phyloP scores from a whole-genome alignment of 1,140 invertebrate genomes.

The Nautilus pompilius region DNA sequence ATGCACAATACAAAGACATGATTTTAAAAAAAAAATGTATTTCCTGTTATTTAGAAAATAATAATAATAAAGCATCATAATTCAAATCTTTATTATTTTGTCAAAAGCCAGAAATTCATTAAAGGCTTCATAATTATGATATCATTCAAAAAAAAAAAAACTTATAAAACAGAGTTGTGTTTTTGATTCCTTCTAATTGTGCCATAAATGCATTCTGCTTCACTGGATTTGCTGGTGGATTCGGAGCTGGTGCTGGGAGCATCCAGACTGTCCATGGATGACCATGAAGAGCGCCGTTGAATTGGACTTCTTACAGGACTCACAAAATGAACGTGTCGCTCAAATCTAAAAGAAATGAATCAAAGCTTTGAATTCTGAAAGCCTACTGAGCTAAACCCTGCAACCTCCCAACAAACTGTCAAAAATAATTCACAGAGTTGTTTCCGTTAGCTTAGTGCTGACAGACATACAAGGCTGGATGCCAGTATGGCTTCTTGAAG shows the following conservation, averaged over 20 bases:
- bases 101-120: too few species aligned
- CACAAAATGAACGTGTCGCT: conserved; percentile 17
- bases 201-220: conserved; percentile 2
- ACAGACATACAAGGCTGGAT: not conserved
- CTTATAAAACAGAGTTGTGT: too few species aligned
- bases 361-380: not conserved
- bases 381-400: too few species aligned
- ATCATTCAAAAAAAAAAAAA: too few species aligned
- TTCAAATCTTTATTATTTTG: too few species aligned
- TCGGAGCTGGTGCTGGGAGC: not conserved
- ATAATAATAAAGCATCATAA: too few species aligned
- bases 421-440: not conserved
- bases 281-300: conserved; percentile 27
- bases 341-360: not conserved
- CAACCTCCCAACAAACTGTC: too few species aligned
- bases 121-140: too few species aligned
- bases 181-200: conserved; percentile 22
- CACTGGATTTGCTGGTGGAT: not conserved
- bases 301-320: conserved; percentile 23
- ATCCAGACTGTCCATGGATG: conserved; percentile 34
- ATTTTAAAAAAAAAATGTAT: too few species aligned
- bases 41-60: too few species aligned
- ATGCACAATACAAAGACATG: too few species aligned
- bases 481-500: not conserved
- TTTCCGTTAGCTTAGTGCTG: too few species aligned